Evolutionary conservation across 1,140 invertebrate genomes (phyloP), one percentile per base, ranked within the genome.

Genomic region (Drosophila subpulchrella): DNA sequence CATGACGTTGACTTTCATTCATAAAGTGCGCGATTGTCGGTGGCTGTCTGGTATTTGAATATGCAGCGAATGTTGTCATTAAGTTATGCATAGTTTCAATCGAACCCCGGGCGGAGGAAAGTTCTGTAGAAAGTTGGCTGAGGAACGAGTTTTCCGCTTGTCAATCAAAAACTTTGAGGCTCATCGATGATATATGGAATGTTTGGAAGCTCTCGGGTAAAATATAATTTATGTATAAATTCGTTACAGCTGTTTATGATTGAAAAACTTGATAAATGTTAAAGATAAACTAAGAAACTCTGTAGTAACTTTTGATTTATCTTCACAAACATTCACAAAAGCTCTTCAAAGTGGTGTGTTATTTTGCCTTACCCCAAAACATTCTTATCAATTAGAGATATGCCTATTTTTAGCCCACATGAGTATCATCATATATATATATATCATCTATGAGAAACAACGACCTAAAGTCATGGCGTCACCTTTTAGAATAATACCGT

Each of bases 1-100:
- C 56, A 80, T 77, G 79, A 74, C 79, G 80, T 58, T 73, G 72
- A 88, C 83, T 88, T 88, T 88, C 83, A 89, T 89, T 88, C 83
- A 88, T 88, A 89, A 88, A 84, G 57, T 53, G 13, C 13, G 30
- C 24, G 27, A 30, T 50, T 20, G 41, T 20, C 15, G 60, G 20
- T 15, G 1, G 50, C 34, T 48, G 63, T 48, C 44, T 47, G 46
- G 46, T 67, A 53, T 46, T 67, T 67, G 71, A 76, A 62, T 88
- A 86, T 86, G 66, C 83, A 66, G 53, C 38, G 34, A 48, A 41
- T 79, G 84, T 77, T 44, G 34, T 30, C 57, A 61, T 60, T 42
- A 75, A 82, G 67, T 63, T 78, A 68, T 80, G 47, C 73, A 81
- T 77, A 71, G 65, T 70, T 34, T 38, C 4, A 32, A 12, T 36